Conservation (phyloP, 2,797 vertebrate species). For the Cercopithecus mitis region DNA sequence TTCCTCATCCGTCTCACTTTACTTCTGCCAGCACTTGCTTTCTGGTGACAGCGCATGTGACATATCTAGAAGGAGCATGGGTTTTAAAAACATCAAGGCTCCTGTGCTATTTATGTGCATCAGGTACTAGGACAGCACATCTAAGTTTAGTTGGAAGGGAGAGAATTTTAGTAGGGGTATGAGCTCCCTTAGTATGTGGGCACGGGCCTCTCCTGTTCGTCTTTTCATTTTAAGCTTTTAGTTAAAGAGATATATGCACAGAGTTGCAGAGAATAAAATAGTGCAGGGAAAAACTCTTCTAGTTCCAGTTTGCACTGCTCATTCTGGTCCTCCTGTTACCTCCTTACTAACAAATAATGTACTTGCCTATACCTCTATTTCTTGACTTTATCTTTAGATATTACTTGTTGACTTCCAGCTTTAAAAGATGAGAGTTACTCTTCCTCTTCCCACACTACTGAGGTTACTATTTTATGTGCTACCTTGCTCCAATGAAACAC, state of each 20-base stretch:
- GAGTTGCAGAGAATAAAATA: not conserved
- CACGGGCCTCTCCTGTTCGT: not conserved
- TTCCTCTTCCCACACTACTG: not conserved
- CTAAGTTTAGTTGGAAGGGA: too few species aligned
- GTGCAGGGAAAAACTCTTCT: fast-evolving
- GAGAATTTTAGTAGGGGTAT: fast-evolving
- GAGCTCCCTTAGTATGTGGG: not conserved
- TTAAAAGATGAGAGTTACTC: not conserved
- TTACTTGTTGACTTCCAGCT: not conserved
- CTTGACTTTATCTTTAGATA: not conserved
- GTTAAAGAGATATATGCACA: too few species aligned
- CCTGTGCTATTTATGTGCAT: fast-evolving
- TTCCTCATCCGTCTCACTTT: fast-evolving
- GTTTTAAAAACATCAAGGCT: not conserved
- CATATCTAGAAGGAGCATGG: fast-evolving
- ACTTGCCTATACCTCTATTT: not conserved
- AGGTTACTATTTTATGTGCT: fast-evolving
- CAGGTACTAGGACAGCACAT: not conserved
- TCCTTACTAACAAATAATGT: fast-evolving
- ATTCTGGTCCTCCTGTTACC: not conserved
- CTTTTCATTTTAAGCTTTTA: not conserved
- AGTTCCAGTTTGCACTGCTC: fast-evolving
- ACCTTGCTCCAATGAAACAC: not conserved
- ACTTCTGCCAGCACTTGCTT: not conserved
- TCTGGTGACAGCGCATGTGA: fast-evolving